Evolutionary conservation across 1,140 invertebrate species (phyloP).

Genomic region (Ostrea denselamellosa): DNA sequence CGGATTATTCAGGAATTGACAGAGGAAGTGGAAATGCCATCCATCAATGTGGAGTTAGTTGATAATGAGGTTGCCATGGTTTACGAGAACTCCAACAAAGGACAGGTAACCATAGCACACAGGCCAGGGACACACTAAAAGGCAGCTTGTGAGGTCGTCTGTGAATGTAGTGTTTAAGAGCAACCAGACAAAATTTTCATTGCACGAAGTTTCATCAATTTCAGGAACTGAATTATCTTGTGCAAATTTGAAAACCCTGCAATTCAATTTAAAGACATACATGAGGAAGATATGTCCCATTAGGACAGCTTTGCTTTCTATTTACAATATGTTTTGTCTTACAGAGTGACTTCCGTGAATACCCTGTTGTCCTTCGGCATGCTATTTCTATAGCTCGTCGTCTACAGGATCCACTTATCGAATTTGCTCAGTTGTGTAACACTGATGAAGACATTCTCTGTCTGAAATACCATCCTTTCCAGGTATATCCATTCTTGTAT

Average conservation of each 20-base stretch:
- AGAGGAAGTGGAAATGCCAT: slow-evolving; percentile 92
- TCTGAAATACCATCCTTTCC: slow-evolving; percentile 93
- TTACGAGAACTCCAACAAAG: slow-evolving; percentile 94
- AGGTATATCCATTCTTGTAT: slow-evolving; percentile 77
- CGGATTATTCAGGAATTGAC: slow-evolving; percentile 86
- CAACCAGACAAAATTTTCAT: neutral
- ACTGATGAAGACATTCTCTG: slow-evolving; percentile 97
- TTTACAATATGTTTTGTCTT: slow-evolving; percentile 65
- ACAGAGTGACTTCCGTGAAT: slow-evolving; percentile 91
- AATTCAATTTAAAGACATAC: neutral
- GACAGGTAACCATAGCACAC: slow-evolving; percentile 80
- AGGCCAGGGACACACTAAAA: no score
- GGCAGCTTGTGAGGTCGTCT: no score
- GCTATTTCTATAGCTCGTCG: slow-evolving; percentile 94
- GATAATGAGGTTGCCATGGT: slow-evolving; percentile 94
- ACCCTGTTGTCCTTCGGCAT: slow-evolving; percentile 91
- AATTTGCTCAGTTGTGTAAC: slow-evolving; percentile 97
- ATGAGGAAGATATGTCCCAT: neutral
- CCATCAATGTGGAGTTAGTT: slow-evolving; percentile 92
- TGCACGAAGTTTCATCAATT: neutral
- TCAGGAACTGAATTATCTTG: no score
- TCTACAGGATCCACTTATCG: slow-evolving; percentile 96
- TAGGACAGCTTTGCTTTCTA: neutral
- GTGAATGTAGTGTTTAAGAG: neutral
- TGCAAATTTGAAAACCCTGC: neutral